Percentiles rank a stretch among this genome's conserved stretches.
These are phyloP conservation scores for Syngnathus typhle DNA, from an alignment of 2,113 vertebrate genomes.

Conservation along the genomic window DNA sequence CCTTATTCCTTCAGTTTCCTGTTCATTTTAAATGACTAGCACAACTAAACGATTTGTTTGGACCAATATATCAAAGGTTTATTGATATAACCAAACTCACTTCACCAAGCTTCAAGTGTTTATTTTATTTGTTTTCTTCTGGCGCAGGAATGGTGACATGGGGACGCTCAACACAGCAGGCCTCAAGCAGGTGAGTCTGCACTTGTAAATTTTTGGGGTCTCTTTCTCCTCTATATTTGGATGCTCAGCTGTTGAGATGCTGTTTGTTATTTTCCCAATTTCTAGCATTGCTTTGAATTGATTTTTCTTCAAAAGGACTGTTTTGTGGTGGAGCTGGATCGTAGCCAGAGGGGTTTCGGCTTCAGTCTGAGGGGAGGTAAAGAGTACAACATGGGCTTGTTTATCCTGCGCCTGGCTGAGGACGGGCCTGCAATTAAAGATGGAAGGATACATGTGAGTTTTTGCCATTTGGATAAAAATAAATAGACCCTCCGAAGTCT, in stretches of 20 bases:
- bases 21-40: too few relatives aligned
- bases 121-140: constrained; percentile 2
- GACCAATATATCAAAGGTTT: too few relatives aligned
- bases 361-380: constrained; percentile 96
- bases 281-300: neutral
- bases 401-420: constrained; percentile 92
- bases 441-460: constrained; percentile 86
- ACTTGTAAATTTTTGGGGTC: neutral
- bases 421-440: constrained; percentile 89
- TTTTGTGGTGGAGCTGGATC: constrained; percentile 86
- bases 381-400: constrained; percentile 97
- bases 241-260: neutral
- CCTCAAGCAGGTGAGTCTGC: constrained; percentile 66
- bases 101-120: too few relatives aligned
- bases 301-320: constrained; percentile 69
- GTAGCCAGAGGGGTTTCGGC: constrained; percentile 88
- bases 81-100: too few relatives aligned
- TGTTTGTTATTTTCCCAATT: neutral
- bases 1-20: too few relatives aligned
- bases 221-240: neutral
- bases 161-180: constrained; percentile 58
- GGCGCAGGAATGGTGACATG: constrained; percentile 67
- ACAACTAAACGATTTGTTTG: too few relatives aligned
- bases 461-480: neutral
- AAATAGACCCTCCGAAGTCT: neutral